Percentiles rank a stretch among this genome's conserved stretches.
phyloP scores from a whole-genome alignment of 2,113 vertebrate species.

The Pachypanchax playfairii region DNA sequence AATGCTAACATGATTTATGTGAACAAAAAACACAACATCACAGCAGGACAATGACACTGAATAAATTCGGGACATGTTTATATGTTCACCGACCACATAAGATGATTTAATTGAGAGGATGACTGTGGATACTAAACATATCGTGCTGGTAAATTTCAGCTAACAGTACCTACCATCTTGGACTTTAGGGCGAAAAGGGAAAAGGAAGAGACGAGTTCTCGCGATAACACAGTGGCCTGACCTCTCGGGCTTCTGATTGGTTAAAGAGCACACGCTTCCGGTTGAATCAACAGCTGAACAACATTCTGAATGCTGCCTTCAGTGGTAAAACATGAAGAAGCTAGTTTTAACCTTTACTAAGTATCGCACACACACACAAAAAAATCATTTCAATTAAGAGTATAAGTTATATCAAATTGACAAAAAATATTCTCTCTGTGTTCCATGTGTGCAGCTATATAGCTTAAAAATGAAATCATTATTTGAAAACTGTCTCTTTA shows the following conservation, averaged over 20 bases:
- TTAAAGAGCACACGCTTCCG: constrained; percentile 37
- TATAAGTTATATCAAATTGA: too few relatives aligned
- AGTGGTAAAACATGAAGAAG: constrained; percentile 18
- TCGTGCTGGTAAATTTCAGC: constrained; percentile 3
- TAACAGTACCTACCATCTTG: constrained; percentile 82
- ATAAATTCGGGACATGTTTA: background rate
- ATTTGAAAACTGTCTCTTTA: too few relatives aligned
- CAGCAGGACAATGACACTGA: background rate
- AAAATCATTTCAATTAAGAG: too few relatives aligned
- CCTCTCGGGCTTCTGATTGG: constrained; percentile 50
- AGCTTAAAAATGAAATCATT: too few relatives aligned
- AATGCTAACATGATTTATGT: constrained; percentile 9
- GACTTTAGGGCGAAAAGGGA: constrained; percentile 81
- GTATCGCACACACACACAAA: too few relatives aligned
- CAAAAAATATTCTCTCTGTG: too few relatives aligned
- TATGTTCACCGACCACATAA: accelerated
- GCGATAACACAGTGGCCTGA: constrained; percentile 73
- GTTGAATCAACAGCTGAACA: background rate
- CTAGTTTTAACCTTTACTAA: too few relatives aligned
- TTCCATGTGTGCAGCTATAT: too few relatives aligned
- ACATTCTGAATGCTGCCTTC: constrained; percentile 16
- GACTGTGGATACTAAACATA: constrained; percentile 61
- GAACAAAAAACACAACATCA: constrained; percentile 29
- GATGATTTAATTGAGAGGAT: constrained; percentile 62
- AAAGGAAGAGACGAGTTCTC: constrained; percentile 76